phyloP scores from a whole-genome alignment of 2,888 invertebrate genomes.

The Galerucella nymphaeae region DNA sequence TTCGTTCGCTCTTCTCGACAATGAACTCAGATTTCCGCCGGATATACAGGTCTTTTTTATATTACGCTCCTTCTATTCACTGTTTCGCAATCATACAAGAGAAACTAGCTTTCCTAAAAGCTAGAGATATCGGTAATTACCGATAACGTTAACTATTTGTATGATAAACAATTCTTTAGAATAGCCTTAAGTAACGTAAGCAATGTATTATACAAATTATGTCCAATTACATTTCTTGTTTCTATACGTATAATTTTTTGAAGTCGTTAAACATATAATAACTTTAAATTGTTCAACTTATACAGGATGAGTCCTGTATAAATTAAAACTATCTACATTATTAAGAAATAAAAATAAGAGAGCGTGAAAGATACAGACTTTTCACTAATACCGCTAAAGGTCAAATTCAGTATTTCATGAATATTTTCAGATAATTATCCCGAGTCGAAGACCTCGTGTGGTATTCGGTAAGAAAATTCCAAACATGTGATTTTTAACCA shows the following conservation, averaged over 20 bases:
- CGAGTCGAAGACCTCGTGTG: no score
- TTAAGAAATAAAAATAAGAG: no score
- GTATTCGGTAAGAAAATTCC: no score
- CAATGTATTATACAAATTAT: conserved; percentile 6
- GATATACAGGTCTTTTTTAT: conserved; percentile 21
- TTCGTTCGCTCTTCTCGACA: conserved; percentile 13
- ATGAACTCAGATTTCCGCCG: conserved; percentile 23
- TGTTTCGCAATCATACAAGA: not conserved
- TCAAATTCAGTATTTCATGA: no score
- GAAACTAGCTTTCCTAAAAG: not conserved
- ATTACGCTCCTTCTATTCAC: not conserved
- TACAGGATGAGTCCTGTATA: not conserved
- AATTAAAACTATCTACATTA: no score
- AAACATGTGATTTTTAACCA: no score
- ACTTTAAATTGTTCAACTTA: not conserved
- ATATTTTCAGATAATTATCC: no score
- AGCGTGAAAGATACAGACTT: no score
- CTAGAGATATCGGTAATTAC: conserved; percentile 3
- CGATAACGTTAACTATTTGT: not conserved
- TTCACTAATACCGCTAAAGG: no score
- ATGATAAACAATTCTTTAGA: not conserved
- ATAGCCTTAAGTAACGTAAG: not conserved
- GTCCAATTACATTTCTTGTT: conserved; percentile 3
- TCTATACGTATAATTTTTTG: not conserved
- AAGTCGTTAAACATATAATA: not conserved